phyloP scores from a whole-genome alignment of 1,140 invertebrate genomes.

The Drosophila hydei region DNA sequence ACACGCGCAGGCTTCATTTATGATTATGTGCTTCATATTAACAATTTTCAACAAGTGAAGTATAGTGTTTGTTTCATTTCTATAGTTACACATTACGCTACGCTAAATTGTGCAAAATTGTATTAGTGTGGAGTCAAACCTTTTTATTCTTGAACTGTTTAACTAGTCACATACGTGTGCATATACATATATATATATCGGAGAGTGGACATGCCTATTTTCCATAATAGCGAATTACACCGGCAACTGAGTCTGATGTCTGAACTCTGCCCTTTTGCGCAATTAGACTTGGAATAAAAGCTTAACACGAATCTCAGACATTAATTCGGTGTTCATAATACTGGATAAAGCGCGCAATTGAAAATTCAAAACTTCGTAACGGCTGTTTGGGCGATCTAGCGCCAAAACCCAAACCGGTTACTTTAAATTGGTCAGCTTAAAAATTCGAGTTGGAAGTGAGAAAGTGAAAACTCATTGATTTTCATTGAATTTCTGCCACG shows the following conservation, averaged over 20 bases:
- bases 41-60: background rate
- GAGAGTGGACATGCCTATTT: constrained; percentile 32
- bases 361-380: constrained; percentile 30
- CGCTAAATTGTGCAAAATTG: too few species aligned
- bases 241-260: constrained; percentile 27
- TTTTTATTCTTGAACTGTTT: background rate
- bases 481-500: constrained; percentile 57
- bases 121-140: too few species aligned
- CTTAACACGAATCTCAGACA: constrained; percentile 21
- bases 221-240: constrained; percentile 28
- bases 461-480: constrained; percentile 49
- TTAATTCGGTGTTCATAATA: constrained; percentile 10
- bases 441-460: constrained; percentile 20
- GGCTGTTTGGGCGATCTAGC: constrained; percentile 5
- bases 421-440: constrained; percentile 21
- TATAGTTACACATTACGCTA: background rate
- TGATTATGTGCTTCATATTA: background rate
- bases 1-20: background rate
- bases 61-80: background rate
- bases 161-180: background rate
- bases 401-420: constrained; percentile 61
- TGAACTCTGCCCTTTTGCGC: constrained; percentile 61
- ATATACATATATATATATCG: background rate
- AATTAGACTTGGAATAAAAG: constrained; percentile 16
- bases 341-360: constrained; percentile 33